Evolutionary conservation across 2,797 vertebrate genomes (phyloP).

Genomic region (Adrianichthys oophorus): DNA sequence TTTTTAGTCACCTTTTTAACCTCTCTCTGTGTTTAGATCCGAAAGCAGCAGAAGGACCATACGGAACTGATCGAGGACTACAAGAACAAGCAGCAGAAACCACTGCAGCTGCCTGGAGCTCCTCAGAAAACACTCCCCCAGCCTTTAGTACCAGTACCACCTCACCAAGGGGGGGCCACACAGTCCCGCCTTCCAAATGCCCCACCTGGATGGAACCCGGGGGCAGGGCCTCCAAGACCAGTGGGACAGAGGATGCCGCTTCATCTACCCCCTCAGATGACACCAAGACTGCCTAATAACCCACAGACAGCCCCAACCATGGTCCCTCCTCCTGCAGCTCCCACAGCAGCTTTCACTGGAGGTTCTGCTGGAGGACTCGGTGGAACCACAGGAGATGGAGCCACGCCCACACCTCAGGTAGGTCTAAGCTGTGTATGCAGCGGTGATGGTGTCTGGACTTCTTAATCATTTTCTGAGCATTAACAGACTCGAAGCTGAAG

Average conservation of each 20-base stretch:
- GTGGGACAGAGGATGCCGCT: conserved; percentile 62
- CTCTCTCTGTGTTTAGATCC: conserved; percentile 78
- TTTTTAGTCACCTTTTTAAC: too few species aligned
- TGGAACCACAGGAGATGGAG: conserved; percentile 28
- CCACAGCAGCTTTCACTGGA: conserved; percentile 10
- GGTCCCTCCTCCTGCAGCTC: conserved; percentile 20
- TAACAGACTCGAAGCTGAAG: too few species aligned
- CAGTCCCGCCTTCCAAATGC: conserved; percentile 48
- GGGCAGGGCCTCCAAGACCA: conserved; percentile 21
- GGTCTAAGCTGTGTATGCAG: neutral
- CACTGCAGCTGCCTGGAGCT: conserved; percentile 36
- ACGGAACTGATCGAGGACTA: conserved; percentile 95
- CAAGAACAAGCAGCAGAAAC: conserved; percentile 81
- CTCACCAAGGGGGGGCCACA: conserved; percentile 68
- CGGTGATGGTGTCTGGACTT: too few species aligned
- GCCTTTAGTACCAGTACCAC: conserved; percentile 64
- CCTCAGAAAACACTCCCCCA: conserved; percentile 77
- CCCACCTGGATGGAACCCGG: conserved; percentile 54
- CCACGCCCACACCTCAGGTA: conserved; percentile 50
- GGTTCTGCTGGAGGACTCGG: conserved; percentile 12
- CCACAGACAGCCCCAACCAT: conserved; percentile 28
- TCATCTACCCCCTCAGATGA: conserved; percentile 71
- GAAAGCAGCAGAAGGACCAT: conserved; percentile 97
- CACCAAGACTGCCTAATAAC: conserved; percentile 22
- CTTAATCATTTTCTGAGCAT: too few species aligned